Conservation (phyloP, 1,140 invertebrate species). For the Drosophila elegans region DNA sequence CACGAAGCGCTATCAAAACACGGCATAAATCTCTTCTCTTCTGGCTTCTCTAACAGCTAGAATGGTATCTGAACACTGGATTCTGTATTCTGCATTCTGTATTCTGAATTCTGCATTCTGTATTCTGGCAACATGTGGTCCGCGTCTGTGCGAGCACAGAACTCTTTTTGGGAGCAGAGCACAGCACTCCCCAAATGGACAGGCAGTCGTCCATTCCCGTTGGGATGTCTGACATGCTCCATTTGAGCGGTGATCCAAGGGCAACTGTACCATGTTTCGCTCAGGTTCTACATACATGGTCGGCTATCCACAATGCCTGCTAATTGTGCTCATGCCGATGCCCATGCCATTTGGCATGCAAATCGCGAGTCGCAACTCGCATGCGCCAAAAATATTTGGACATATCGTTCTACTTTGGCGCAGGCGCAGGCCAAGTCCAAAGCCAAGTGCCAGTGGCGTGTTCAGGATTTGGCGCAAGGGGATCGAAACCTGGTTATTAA, state of each 20-base stretch:
- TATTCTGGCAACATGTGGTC: slow-evolving; percentile 42
- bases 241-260: not conserved
- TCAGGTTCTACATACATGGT: not conserved
- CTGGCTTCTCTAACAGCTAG: not conserved
- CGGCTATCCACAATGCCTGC: slow-evolving; percentile 2
- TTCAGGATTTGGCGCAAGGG: too few relatives aligned
- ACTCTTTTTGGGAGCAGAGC: not conserved
- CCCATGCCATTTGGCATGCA: slow-evolving; percentile 38
- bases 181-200: not conserved
- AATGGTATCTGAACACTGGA: not conserved
- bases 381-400: slow-evolving; percentile 70
- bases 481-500: too few relatives aligned
- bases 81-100: too few relatives aligned
- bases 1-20: slow-evolving; percentile 54
- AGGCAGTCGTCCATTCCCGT: not conserved
- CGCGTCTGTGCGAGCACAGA: slow-evolving; percentile 17
- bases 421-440: not conserved
- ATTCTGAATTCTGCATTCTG: too few relatives aligned
- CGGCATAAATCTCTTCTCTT: slow-evolving; percentile 54
- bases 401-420: slow-evolving; percentile 70
- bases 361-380: slow-evolving; percentile 56
- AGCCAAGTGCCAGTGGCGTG: too few relatives aligned
- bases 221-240: not conserved
- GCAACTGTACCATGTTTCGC: slow-evolving; percentile 17
- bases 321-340: not conserved